Evolutionary conservation across 1,140 invertebrate species (phyloP).

Genomic region (Glossosoma conforme): DNA sequence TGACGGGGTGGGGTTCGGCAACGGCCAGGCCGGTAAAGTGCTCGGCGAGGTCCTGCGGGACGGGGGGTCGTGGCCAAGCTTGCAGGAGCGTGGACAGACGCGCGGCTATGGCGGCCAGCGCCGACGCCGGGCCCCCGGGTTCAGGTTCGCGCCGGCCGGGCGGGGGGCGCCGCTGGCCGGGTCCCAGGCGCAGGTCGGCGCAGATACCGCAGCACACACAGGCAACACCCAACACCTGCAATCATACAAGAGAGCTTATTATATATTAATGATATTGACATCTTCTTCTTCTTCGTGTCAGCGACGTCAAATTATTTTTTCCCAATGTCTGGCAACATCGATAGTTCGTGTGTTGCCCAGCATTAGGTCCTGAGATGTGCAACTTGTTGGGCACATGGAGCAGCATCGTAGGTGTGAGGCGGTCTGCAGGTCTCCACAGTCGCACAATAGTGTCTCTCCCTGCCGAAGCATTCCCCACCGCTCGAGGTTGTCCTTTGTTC

Average conservation of each 20-base stretch:
- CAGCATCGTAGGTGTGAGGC: no score
- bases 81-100: constrained; percentile 7
- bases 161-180: not conserved
- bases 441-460: no score
- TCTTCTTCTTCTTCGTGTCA: no score
- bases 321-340: no score
- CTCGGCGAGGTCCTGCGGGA: constrained; percentile 8
- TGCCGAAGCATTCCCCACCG: no score
- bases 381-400: no score
- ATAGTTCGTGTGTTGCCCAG: no score
- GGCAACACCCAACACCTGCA: not conserved
- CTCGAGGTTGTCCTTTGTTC: no score
- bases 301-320: no score
- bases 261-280: no score
- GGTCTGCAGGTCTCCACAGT: no score
- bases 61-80: constrained; percentile 3
- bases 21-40: constrained; percentile 15
- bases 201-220: not conserved
- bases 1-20: constrained; percentile 11
- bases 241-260: not conserved
- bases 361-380: no score
- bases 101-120: not conserved
- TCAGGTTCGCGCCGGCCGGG: not conserved
- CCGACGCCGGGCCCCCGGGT: not conserved
- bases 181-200: not conserved